Evolutionary conservation across 2,888 invertebrate species (phyloP).

Genomic region (Aradus depressus): DNA sequence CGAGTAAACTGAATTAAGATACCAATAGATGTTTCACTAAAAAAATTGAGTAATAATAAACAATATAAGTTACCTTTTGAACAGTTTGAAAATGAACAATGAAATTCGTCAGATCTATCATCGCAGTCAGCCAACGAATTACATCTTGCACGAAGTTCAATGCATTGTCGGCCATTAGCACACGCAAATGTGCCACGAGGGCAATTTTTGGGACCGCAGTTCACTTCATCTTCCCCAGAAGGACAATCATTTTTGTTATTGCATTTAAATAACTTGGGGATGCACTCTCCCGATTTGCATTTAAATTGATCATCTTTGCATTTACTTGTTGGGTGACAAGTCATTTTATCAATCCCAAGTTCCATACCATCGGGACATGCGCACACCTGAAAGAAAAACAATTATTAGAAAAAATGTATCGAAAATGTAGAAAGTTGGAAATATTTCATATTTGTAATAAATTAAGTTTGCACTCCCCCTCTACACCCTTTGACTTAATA

Average conservation of each 20-base stretch:
- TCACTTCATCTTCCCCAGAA: constrained; percentile 46
- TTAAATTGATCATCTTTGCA: constrained; percentile 53
- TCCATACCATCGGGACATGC: constrained; percentile 57
- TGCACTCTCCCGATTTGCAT: constrained; percentile 38
- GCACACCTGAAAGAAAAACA: constrained; percentile 36
- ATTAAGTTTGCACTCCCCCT: no score
- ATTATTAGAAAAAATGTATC: no score
- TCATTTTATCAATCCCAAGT: constrained; percentile 35
- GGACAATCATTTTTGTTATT: constrained; percentile 44
- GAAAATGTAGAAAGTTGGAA: no score
- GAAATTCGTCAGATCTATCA: constrained; percentile 41
- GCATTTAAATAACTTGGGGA: constrained; percentile 37
- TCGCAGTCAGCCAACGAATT: constrained; percentile 42
- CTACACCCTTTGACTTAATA: no score
- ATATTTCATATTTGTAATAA: no score
- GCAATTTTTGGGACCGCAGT: constrained; percentile 39
- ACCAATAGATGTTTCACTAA: no score
- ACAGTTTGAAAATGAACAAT: constrained; percentile 11
- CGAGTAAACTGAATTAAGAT: no score
- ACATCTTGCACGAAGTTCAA: constrained; percentile 41
- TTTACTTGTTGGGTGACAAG: constrained; percentile 24
- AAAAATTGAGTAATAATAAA: no score
- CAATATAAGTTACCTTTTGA: constrained; percentile 11
- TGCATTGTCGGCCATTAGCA: constrained; percentile 41
- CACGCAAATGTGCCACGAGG: constrained; percentile 42